Evolutionary conservation across 2,113 vertebrate species (phyloP).

Genomic region (Raja brachyura): DNA sequence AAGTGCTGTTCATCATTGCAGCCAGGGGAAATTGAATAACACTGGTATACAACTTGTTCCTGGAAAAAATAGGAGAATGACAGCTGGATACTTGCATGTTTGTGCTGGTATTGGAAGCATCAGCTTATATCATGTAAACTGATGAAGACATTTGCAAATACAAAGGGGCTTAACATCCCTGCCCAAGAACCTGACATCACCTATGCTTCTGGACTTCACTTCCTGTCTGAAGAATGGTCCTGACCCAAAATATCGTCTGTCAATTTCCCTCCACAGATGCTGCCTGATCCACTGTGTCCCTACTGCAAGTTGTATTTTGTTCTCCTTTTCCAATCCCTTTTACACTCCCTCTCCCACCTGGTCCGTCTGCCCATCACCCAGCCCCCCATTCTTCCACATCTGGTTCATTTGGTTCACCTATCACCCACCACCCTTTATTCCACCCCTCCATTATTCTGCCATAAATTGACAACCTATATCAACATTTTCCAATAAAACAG

Average conservation of each 20-base stretch:
- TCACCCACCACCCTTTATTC: no score
- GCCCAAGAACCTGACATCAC: not conserved
- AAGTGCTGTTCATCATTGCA: not conserved
- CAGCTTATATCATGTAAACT: not conserved
- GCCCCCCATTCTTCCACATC: not conserved
- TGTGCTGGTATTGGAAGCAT: not conserved
- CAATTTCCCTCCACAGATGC: no score
- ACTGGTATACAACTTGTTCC: not conserved
- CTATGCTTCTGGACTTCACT: no score
- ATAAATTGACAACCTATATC: no score
- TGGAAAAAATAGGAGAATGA: not conserved
- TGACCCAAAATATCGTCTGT: no score
- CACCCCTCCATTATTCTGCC: no score
- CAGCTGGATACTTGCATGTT: not conserved
- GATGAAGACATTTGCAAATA: not conserved
- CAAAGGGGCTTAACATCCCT: not conserved
- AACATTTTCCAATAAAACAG: not conserved
- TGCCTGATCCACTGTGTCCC: not conserved
- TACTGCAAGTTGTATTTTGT: not conserved
- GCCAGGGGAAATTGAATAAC: not conserved
- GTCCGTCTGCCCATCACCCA: not conserved
- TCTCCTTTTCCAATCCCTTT: not conserved
- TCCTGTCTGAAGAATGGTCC: no score
- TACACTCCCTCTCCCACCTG: not conserved
- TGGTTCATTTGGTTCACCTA: no score